Conservation (phyloP, 1,140 invertebrate species). For the Watersipora subatra region DNA sequence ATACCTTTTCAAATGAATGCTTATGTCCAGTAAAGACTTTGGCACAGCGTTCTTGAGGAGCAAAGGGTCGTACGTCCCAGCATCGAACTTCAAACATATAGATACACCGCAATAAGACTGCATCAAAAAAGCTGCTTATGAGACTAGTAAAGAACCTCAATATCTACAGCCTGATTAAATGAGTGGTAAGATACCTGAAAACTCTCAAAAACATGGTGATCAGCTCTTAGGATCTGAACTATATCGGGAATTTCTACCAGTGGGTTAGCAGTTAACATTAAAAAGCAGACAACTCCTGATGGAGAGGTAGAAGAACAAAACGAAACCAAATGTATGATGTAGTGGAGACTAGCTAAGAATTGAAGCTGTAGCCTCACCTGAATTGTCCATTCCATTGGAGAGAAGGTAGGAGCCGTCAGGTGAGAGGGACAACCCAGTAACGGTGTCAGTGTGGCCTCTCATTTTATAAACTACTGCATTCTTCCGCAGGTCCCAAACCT, state of each 20-base stretch:
- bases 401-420: constrained; percentile 85
- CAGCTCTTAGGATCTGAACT: too few relatives aligned
- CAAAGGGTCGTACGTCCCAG: constrained; percentile 58
- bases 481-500: constrained; percentile 88
- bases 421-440: constrained; percentile 80
- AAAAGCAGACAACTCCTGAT: too few relatives aligned
- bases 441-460: constrained; percentile 78
- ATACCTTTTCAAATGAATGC: constrained; percentile 93
- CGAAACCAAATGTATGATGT: too few relatives aligned
- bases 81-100: constrained; percentile 43
- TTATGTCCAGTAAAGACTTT: constrained; percentile 86
- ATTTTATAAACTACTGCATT: constrained; percentile 72
- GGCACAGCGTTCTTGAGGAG: constrained; percentile 75
- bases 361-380: too few relatives aligned
- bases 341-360: too few relatives aligned
- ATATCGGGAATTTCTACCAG: too few relatives aligned
- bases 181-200: too few relatives aligned
- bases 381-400: constrained; percentile 95
- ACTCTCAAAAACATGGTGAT: too few relatives aligned
- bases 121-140: background rate
- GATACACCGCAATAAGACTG: background rate
- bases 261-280: too few relatives aligned
- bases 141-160: too few relatives aligned
- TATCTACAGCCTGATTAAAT: too few relatives aligned
- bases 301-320: too few relatives aligned